These are phyloP conservation scores for Gonioctena quinquepunctata DNA, from an alignment of 1,140 invertebrate genomes.

Conservation along the genomic window DNA sequence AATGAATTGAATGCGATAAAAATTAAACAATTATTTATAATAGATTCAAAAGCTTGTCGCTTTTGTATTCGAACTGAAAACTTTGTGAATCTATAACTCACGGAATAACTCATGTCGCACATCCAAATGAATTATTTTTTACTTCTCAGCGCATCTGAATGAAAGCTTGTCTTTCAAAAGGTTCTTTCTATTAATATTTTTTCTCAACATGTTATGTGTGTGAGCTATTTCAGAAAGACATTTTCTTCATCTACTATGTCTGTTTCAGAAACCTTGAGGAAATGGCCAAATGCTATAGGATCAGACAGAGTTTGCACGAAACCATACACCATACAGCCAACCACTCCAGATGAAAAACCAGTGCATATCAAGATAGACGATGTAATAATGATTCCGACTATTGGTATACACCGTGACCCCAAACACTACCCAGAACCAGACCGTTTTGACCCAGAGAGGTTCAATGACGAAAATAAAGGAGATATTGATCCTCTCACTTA, in stretches of 20 bases:
- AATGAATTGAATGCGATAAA: slow-evolving; percentile 57
- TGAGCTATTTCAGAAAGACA: not conserved
- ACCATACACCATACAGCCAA: slow-evolving; percentile 54
- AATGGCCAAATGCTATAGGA: slow-evolving; percentile 59
- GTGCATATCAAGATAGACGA: slow-evolving; percentile 48
- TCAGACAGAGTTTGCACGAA: slow-evolving; percentile 60
- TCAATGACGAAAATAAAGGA: slow-evolving; percentile 39
- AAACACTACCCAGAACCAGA: slow-evolving; percentile 36
- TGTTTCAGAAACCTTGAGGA: slow-evolving; percentile 61
- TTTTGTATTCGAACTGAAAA: too few species aligned
- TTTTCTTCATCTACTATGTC: not conserved
- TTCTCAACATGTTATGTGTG: not conserved
- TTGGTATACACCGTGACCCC: slow-evolving; percentile 34
- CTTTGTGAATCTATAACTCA: too few species aligned
- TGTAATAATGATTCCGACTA: slow-evolving; percentile 31
- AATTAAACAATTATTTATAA: slow-evolving; percentile 54
- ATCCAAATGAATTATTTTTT: too few species aligned
- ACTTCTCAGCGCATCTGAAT: too few species aligned
- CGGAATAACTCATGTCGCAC: too few species aligned
- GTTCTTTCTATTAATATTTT: too few species aligned
- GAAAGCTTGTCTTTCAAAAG: too few species aligned
- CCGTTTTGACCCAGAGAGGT: slow-evolving; percentile 40
- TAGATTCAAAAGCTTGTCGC: too few species aligned
- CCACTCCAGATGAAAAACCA: slow-evolving; percentile 51
- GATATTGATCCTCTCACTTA: slow-evolving; percentile 56